These are phyloP conservation scores for Sebastes hopkinsi DNA, from an alignment of 2,797 vertebrate genomes.

Conservation along the genomic window DNA sequence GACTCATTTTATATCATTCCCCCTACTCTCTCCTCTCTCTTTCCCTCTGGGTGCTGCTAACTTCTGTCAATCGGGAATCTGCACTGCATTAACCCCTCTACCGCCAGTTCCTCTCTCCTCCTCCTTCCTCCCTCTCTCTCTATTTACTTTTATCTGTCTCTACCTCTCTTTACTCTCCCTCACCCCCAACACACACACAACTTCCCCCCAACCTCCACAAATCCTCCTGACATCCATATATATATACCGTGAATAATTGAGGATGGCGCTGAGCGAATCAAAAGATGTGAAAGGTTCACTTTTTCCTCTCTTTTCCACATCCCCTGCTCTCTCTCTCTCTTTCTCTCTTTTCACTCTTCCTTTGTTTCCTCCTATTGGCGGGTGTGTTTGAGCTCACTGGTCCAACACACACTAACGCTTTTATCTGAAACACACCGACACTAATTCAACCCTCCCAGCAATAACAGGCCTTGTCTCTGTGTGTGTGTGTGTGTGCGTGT, in stretches of 20 bases:
- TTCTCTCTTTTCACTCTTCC: slow-evolving; percentile 28
- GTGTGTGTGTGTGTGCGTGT: slow-evolving; percentile 26
- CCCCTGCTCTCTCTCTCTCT: slow-evolving; percentile 5
- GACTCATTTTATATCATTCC: slow-evolving; percentile 88
- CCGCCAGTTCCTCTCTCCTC: slow-evolving; percentile 55
- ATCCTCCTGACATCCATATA: slow-evolving; percentile 55
- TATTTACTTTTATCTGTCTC: slow-evolving; percentile 69
- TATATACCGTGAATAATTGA: slow-evolving; percentile 66
- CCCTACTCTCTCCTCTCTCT: slow-evolving; percentile 67
- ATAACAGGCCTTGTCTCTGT: slow-evolving; percentile 45
- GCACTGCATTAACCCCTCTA: slow-evolving; percentile 79
- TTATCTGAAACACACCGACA: slow-evolving; percentile 72
- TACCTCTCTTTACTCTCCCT: slow-evolving; percentile 35
- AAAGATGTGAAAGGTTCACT: slow-evolving; percentile 69
- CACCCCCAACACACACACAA: slow-evolving; percentile 25
- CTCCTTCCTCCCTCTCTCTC: slow-evolving; percentile 19
- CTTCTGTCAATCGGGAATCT: slow-evolving; percentile 81
- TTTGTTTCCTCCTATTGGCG: slow-evolving; percentile 46
- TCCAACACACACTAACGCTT: slow-evolving; percentile 61
- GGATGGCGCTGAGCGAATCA: slow-evolving; percentile 68
- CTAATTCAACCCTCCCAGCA: slow-evolving; percentile 65
- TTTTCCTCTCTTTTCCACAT: slow-evolving; percentile 41
- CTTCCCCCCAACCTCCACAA: slow-evolving; percentile 22
- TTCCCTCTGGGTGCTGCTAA: slow-evolving; percentile 81
- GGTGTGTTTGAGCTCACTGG: slow-evolving; percentile 31